Conservation (phyloP, 2,797 vertebrate species). For the Anguilla obscura region DNA sequence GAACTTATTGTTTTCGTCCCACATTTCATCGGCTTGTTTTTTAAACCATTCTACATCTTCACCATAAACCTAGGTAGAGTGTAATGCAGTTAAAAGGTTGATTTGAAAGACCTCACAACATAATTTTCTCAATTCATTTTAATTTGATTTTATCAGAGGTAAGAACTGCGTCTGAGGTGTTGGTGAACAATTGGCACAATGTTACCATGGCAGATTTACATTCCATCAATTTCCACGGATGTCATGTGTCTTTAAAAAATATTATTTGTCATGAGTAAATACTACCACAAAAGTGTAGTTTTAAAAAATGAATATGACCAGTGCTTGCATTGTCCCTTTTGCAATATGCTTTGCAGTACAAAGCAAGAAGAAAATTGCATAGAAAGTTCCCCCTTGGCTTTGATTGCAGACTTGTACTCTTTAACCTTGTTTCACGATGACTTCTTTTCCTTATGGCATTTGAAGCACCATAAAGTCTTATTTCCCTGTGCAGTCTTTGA, state of each 20-base stretch:
- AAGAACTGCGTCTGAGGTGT: not conserved
- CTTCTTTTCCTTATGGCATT: slow-evolving; percentile 46
- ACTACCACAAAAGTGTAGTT: not conserved
- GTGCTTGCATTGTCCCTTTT: not conserved
- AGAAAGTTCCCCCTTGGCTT: not conserved
- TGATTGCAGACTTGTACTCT: slow-evolving; percentile 37
- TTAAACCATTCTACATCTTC: not conserved
- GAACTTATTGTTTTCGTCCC: not conserved
- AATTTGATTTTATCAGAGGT: not conserved
- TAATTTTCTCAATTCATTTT: not conserved
- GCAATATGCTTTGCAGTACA: not conserved
- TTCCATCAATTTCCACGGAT: not conserved
- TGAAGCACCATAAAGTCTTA: slow-evolving; percentile 46
- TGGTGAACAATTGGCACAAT: not conserved
- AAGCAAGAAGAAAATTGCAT: slow-evolving; percentile 8
- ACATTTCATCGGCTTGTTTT: not conserved
- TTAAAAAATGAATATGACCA: not conserved
- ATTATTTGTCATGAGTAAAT: not conserved
- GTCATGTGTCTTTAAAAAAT: not conserved
- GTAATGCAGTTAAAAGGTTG: not conserved
- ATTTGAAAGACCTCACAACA: not conserved
- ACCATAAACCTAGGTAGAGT: not conserved
- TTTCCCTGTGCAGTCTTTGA: slow-evolving; percentile 34
- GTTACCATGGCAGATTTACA: not conserved
- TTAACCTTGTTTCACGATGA: slow-evolving; percentile 48